phyloP scores from a whole-genome alignment of 2,797 vertebrate genomes.

The Crocidura indochinensis region DNA sequence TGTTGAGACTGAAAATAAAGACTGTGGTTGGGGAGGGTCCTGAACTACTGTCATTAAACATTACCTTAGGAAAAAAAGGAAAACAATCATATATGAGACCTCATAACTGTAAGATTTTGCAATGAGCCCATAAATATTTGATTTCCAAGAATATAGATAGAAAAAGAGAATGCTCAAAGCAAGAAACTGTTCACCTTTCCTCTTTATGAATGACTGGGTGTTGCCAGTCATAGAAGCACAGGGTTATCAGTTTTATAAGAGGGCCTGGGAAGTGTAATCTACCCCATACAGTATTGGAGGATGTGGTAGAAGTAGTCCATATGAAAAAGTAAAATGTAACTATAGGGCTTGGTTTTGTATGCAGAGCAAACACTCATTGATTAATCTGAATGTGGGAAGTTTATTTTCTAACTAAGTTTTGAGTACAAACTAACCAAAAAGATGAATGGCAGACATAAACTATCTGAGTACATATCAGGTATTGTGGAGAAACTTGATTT shows the following conservation, averaged over 20 bases:
- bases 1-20: not conserved
- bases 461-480: not conserved
- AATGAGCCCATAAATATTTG: not conserved
- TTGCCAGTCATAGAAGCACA: not conserved
- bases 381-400: not conserved
- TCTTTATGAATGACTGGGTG: not conserved
- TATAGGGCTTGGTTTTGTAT: not conserved
- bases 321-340: not conserved
- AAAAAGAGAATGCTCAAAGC: not conserved
- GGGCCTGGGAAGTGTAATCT: not conserved
- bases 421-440: not conserved
- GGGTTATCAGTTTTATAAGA: not conserved
- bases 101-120: not conserved
- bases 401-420: not conserved
- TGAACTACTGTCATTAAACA: not conserved
- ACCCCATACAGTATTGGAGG: accelerated
- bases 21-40: accelerated
- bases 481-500: not conserved
- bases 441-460: not conserved
- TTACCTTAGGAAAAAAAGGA: not conserved
- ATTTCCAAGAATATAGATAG: not conserved
- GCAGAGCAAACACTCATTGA: not conserved
- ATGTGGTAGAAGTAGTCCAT: not conserved
- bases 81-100: not conserved
- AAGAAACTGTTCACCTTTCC: not conserved